Evolutionary conservation across 2,113 vertebrate species (phyloP).

Genomic region (Colistium nudipinnis): DNA sequence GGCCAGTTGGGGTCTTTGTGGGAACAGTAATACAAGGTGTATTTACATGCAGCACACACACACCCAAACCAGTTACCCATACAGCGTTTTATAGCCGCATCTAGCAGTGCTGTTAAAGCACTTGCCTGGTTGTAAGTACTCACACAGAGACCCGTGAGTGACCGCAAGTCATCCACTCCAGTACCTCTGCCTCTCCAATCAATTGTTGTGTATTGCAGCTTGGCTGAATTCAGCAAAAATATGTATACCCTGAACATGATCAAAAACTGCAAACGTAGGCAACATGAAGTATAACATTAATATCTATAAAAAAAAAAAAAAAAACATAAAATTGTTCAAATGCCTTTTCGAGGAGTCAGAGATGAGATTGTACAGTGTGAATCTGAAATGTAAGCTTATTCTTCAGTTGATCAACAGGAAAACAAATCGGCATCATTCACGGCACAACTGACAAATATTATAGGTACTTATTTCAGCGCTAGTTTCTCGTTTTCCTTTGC

Average conservation of each 20-base stretch:
- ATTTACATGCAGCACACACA: slow-evolving; percentile 1
- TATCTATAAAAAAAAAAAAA: too few relatives aligned
- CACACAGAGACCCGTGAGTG: slow-evolving; percentile 18
- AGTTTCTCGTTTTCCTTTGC: too few relatives aligned
- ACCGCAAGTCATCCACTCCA: slow-evolving; percentile 24
- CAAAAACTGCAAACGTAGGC: not conserved
- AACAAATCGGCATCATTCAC: not conserved
- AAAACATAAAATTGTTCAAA: not conserved
- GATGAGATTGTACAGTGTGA: not conserved
- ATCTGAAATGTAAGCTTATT: not conserved
- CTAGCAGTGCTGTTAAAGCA: slow-evolving; percentile 46
- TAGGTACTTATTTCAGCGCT: too few relatives aligned
- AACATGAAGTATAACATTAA: not conserved
- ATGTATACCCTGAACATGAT: not conserved
- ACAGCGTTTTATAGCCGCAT: slow-evolving; percentile 25
- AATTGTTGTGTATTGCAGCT: not conserved
- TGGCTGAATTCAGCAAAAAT: not conserved
- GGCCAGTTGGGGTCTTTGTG: slow-evolving; percentile 13
- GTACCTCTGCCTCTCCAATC: slow-evolving; percentile 1
- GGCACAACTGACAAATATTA: too few relatives aligned
- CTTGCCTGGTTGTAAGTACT: slow-evolving; percentile 36
- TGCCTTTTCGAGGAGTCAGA: not conserved
- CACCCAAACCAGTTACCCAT: not conserved
- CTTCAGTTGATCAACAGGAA: not conserved
- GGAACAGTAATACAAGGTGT: not conserved